phyloP scores from a whole-genome alignment of 2,797 vertebrate species.

The Menidia menidia region DNA sequence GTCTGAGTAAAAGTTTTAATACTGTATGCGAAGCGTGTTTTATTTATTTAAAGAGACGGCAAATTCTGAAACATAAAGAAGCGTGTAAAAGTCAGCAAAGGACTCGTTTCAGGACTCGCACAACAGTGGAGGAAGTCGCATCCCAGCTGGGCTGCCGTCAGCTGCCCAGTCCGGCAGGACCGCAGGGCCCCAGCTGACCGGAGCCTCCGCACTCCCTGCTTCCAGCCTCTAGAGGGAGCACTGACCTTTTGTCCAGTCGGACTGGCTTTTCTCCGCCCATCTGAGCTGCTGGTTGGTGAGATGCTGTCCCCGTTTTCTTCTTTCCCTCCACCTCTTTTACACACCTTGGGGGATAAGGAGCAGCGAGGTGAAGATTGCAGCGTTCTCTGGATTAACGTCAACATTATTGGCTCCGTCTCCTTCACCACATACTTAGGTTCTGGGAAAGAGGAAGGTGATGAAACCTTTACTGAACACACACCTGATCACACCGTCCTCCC shows the following conservation, averaged over 20 bases:
- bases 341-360: slow-evolving; percentile 24
- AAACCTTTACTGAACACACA: not conserved
- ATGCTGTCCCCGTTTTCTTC: not conserved
- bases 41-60: slow-evolving; percentile 14
- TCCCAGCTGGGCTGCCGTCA: not conserved
- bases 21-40: slow-evolving; percentile 63
- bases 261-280: not conserved
- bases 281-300: not conserved
- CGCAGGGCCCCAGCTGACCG: slow-evolving; percentile 73
- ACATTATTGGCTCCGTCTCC: not conserved
- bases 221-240: slow-evolving; percentile 76
- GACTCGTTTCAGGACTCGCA: slow-evolving; percentile 1
- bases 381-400: slow-evolving; percentile 4
- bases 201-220: slow-evolving; percentile 44
- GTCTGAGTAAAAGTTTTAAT: slow-evolving; percentile 86
- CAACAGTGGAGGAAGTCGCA: not conserved
- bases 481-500: not conserved
- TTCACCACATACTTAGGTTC: slow-evolving; percentile 13
- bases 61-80: slow-evolving; percentile 3
- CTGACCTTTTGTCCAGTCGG: slow-evolving; percentile 56
- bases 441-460: slow-evolving; percentile 10
- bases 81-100: not conserved
- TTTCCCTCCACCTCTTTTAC: slow-evolving; percentile 10
- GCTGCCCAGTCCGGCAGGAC: slow-evolving; percentile 84
- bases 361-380: slow-evolving; percentile 16